Conservation (phyloP, 2,888 invertebrate species). For the Cerceris ruficornis region DNA sequence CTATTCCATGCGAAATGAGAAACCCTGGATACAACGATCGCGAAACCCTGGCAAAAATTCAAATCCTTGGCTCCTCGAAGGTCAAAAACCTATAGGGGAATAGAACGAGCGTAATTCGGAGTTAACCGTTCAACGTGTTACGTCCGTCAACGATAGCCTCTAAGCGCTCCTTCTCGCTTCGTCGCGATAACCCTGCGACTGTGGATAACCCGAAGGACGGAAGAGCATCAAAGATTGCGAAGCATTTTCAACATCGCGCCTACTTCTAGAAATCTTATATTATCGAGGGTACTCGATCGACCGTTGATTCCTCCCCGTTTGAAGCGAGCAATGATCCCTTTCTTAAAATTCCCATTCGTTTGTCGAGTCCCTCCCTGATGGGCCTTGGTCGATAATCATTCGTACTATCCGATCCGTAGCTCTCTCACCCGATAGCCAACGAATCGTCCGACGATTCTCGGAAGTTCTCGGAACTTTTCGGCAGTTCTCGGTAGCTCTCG, state of each 20-base stretch:
- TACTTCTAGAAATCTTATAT: background rate
- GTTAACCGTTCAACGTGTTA: background rate
- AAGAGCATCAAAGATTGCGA: conserved; percentile 29
- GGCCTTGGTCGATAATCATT: background rate
- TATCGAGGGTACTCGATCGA: background rate
- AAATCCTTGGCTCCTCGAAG: no score
- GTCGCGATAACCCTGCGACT: conserved; percentile 38
- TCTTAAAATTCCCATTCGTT: background rate
- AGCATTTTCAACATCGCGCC: background rate
- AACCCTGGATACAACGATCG: no score
- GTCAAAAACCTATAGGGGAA: no score
- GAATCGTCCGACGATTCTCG: background rate
- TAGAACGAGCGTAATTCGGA: no score
- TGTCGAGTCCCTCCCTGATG: background rate
- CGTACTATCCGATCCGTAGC: no score
- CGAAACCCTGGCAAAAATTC: no score
- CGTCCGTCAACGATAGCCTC: conserved; percentile 35
- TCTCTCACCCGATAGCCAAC: background rate
- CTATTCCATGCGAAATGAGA: no score
- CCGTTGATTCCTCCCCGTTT: background rate
- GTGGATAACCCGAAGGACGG: conserved; percentile 23
- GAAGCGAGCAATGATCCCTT: background rate
- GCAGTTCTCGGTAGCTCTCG: background rate
- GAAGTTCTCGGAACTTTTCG: background rate
- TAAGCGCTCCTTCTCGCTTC: conserved; percentile 22